Conservation (phyloP, 2,888 invertebrate genomes). For the Chalcosyrphus nemorum region DNA sequence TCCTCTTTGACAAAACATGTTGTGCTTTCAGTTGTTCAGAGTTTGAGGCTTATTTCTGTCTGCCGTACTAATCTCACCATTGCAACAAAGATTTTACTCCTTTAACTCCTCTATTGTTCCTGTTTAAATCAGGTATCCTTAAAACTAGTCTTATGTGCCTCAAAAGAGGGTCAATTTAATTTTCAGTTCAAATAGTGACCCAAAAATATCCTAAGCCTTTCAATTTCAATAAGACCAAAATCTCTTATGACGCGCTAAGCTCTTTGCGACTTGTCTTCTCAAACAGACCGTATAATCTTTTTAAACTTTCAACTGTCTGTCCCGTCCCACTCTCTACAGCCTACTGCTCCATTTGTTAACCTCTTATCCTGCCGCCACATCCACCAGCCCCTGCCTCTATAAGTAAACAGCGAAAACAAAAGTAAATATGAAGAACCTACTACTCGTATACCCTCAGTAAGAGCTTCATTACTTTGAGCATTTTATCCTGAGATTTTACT, state of each 20-base stretch:
- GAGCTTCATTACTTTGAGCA: constrained; percentile 56
- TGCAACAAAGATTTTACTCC: too few species aligned
- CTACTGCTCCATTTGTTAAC: constrained; percentile 35
- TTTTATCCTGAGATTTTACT: constrained; percentile 21
- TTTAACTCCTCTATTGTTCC: too few species aligned
- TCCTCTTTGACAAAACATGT: too few species aligned
- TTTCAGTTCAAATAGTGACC: too few species aligned
- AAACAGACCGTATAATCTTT: constrained; percentile 39
- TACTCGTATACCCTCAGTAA: constrained; percentile 34
- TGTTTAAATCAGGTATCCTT: too few species aligned
- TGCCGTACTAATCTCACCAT: too few species aligned
- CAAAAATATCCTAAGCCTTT: too few species aligned
- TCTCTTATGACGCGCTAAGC: not conserved
- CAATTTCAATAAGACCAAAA: not conserved
- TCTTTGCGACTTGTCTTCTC: constrained; percentile 15
- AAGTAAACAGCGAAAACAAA: constrained; percentile 55
- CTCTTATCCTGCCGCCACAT: constrained; percentile 15
- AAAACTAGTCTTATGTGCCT: too few species aligned
- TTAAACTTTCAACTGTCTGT: constrained; percentile 24
- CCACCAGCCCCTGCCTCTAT: not conserved
- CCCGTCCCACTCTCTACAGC: too few species aligned
- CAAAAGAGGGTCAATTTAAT: too few species aligned
- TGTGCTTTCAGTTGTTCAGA: too few species aligned
- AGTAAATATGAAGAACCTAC: constrained; percentile 63
- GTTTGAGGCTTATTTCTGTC: too few species aligned